Evolutionary conservation across 2,888 invertebrate genomes (phyloP).

Genomic region (Drosophila mimica): DNA sequence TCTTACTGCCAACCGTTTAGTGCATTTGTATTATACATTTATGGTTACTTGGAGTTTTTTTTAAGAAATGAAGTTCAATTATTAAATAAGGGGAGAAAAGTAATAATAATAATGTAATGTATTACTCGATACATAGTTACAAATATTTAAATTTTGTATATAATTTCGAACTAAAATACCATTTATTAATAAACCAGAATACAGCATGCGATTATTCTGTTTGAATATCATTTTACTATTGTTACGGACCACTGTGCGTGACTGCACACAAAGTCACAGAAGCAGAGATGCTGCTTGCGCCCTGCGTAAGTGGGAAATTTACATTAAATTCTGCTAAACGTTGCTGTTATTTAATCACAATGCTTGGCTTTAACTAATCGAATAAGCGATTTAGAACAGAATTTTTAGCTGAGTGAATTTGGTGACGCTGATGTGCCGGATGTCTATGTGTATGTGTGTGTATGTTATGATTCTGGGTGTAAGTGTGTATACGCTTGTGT

Average conservation of each 20-base stretch:
- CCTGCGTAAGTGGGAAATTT: slow-evolving; percentile 56
- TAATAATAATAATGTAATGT: background rate
- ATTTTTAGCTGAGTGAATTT: slow-evolving; percentile 21
- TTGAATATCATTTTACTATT: background rate
- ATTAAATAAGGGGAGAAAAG: background rate
- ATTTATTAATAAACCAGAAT: background rate
- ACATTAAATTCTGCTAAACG: slow-evolving; percentile 38
- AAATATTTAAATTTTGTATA: background rate
- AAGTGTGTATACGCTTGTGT: background rate
- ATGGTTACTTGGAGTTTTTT: background rate
- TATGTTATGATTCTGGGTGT: background rate
- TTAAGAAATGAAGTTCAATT: background rate
- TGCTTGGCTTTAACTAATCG: slow-evolving; percentile 35
- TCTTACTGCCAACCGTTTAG: background rate
- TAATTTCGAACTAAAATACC: background rate
- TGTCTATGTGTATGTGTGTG: background rate
- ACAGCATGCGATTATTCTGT: background rate
- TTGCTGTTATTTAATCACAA: slow-evolving; percentile 37
- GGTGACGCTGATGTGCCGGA: slow-evolving; percentile 21
- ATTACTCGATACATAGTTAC: background rate
- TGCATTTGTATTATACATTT: background rate
- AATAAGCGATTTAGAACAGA: slow-evolving; percentile 21
- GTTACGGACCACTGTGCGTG: slow-evolving; percentile 23
- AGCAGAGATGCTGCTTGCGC: slow-evolving; percentile 35
- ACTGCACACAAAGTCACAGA: slow-evolving; percentile 18